Evolutionary conservation across 2,888 invertebrate species (phyloP), one percentile per base, ranked within the genome.

Genomic region (Drosophila aldrichi): DNA sequence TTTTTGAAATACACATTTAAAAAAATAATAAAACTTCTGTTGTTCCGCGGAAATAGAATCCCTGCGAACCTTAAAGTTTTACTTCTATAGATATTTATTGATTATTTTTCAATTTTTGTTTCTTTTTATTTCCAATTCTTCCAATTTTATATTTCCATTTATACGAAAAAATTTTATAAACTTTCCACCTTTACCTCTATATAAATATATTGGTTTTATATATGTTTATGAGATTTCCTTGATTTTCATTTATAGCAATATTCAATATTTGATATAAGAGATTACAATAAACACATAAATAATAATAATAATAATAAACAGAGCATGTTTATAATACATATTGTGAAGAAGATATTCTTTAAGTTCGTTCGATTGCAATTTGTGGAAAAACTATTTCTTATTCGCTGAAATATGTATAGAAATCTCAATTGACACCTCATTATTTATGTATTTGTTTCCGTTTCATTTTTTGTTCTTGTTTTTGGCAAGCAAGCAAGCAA

Each of bases 201-300:
- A 25, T 43, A 44, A 51, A 46, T 41, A 16, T 48, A 25, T 6
- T 29, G 29, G 16, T 22, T 44, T 58, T 32, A 14, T 36, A 48
- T 59, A 41, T 12, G 16, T 20, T n/a, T 69, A 62, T 68, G 74
- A 73, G 62, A 75, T 74, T 74, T 62, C 34, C 36, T 38, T 68
- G 43, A 18, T 49, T 38, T 55, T 1, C 18, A 55, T 54, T 32
- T 18, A 25, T 34, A 51, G 18, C 38, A 34, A 43, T 34, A 71
- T 56, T 63, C 36, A 1, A 48, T 29, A 64, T 22, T 40, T 51
- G 29, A 25, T 46, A 56, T 41, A 18, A 6, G 43, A 58, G 55
- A 62, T 62, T 75, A 22, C 44, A 54, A 58, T 58, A 56, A 65
- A 48, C 41, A 22, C n/a, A 56, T 10, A 32, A 32, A 22, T 22